Evolutionary conservation across 2,888 invertebrate species (phyloP).

Genomic region (Boloria euphrosyne): DNA sequence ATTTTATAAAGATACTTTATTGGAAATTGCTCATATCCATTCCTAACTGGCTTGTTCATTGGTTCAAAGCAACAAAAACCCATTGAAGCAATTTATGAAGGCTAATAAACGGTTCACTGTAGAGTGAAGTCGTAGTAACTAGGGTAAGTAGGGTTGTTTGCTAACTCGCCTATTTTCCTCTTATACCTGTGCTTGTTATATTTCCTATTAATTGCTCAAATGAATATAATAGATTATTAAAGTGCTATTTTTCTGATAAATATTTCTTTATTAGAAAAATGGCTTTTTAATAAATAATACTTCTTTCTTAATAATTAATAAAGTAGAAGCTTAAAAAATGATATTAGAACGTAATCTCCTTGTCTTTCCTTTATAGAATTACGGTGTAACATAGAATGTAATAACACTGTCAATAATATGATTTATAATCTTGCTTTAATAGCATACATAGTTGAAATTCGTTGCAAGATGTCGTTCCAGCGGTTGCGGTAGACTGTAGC

Average conservation of each 20-base stretch:
- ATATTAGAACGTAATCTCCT: too few relatives aligned
- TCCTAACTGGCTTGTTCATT: slow-evolving; percentile 3
- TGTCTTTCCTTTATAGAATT: too few relatives aligned
- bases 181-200: slow-evolving; percentile 5
- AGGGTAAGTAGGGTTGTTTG: slow-evolving; percentile 39
- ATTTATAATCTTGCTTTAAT: slow-evolving; percentile 17
- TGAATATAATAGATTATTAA: neutral
- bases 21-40: neutral
- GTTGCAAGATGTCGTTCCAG: slow-evolving; percentile 29
- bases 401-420: neutral
- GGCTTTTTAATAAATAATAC: too few relatives aligned
- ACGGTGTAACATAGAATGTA: too few relatives aligned
- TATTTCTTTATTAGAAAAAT: too few relatives aligned
- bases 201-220: slow-evolving; percentile 9
- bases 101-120: slow-evolving; percentile 34
- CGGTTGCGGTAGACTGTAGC: slow-evolving; percentile 25
- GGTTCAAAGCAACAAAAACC: slow-evolving; percentile 26
- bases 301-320: too few relatives aligned
- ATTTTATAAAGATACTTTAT: too few relatives aligned
- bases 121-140: slow-evolving; percentile 32
- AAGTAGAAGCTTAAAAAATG: too few relatives aligned
- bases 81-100: slow-evolving; percentile 41
- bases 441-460: slow-evolving; percentile 36
- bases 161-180: slow-evolving; percentile 54
- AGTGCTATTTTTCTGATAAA: too few relatives aligned